Evolutionary conservation across 2,888 invertebrate genomes (phyloP).

Genomic region (Crioceris asparagi): DNA sequence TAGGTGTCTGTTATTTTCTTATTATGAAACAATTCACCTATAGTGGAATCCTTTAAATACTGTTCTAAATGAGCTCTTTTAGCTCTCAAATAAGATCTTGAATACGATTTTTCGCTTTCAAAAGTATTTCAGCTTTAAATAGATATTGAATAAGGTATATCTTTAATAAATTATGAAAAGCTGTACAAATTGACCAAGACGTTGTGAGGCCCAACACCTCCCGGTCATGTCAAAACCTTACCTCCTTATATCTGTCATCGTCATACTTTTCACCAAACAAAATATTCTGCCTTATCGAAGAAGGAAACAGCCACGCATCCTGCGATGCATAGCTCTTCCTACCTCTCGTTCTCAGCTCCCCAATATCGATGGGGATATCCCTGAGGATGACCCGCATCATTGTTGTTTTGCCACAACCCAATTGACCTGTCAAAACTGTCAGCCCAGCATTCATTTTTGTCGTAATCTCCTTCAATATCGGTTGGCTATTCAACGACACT

Average conservation of each 20-base stretch:
- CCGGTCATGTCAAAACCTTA: too few relatives aligned
- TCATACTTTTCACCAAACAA: constrained; percentile 57
- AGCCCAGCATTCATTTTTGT: constrained; percentile 37
- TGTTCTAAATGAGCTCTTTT: too few relatives aligned
- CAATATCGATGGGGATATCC: constrained; percentile 38
- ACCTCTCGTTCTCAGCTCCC: constrained; percentile 39
- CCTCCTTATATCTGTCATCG: constrained; percentile 44
- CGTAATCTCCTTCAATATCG: constrained; percentile 29
- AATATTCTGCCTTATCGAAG: constrained; percentile 64
- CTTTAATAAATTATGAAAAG: too few relatives aligned
- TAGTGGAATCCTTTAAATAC: too few relatives aligned
- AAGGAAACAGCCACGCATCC: constrained; percentile 50
- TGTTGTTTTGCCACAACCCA: constrained; percentile 53
- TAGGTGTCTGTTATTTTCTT: too few relatives aligned
- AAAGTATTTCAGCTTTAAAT: too few relatives aligned
- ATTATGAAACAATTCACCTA: too few relatives aligned
- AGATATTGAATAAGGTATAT: too few relatives aligned
- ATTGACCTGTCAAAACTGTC: constrained; percentile 50
- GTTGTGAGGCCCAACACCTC: too few relatives aligned
- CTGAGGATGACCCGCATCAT: constrained; percentile 36
- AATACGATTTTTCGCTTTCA: too few relatives aligned
- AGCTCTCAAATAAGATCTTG: too few relatives aligned
- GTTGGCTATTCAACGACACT: constrained; percentile 22
- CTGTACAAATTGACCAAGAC: too few relatives aligned
- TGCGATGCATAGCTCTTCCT: constrained; percentile 47